Base-by-base conservation (phyloP, 2,888 invertebrate species). In the Ormyrus thymus region DNA sequence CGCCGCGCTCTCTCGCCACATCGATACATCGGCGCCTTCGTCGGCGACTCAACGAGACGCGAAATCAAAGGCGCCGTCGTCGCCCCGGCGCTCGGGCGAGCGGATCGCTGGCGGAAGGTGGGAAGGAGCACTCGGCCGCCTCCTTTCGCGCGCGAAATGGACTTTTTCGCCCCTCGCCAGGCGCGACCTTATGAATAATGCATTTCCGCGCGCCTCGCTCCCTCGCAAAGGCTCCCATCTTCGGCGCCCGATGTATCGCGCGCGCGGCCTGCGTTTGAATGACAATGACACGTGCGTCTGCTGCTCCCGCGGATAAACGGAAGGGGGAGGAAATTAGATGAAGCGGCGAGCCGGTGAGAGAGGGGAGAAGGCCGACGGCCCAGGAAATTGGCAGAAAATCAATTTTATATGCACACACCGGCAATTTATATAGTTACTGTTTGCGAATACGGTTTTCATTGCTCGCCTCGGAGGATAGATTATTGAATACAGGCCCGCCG, bases 301-400 rank as follows among this genome's bases (percentile, higher is more conserved):
- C 2, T 29, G 29, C 29, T 29, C 29, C 29, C 45, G 13, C n/a
- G n/a, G 8, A 13, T 8, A 10, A n/a, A 15, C 46, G 53, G 46
- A 56, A 51, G 29, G 51, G 15, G 65, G 56, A 55, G 76, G 68
- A 78, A 78, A 73, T 78, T 73, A 78, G 78, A 76, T 7, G 46
- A 48, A 61, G 43, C 48, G 45, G 10, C 3, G 29, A 29, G 29
- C 29, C 29, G 29, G 29, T 3, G 29, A 29, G 29, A 29, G 29
- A 29, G 29, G 29, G 3, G 13, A 48, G n/a, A 56, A 46, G n/a
- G 0, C 46, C 9, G 58, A 15, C 45, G 15, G 71, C 7, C 0
- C 45, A n/a, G 72, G 68, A 68, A 68, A 68, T 62, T 78, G 78
- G 64, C 78, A 73, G 73, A 73, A 78, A 78, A 78, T 78, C 78